phyloP scores from a whole-genome alignment of 2,888 invertebrate genomes.

The Cenopis cana region DNA sequence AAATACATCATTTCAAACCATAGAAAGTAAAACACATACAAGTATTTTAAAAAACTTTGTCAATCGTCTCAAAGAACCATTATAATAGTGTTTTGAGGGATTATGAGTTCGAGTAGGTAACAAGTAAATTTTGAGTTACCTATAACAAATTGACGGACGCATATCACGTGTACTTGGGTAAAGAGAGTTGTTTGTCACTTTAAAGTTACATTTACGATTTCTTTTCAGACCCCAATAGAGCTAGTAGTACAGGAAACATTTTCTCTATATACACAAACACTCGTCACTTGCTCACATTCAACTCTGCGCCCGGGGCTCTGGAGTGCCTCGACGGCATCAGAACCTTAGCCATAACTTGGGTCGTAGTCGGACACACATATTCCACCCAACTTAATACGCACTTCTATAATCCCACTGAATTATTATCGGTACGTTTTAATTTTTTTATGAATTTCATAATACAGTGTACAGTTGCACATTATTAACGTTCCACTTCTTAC shows the following conservation, averaged over 20 bases:
- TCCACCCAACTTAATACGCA: neutral
- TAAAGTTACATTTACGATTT: neutral
- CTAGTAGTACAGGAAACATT: conserved; percentile 46
- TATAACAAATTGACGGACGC: no score
- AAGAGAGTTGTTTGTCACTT: no score
- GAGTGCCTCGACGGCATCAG: conserved; percentile 73
- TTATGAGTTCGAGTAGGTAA: no score
- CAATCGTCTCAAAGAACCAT: no score
- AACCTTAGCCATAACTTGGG: conserved; percentile 72
- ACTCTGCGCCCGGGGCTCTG: conserved; percentile 55
- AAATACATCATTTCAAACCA: neutral
- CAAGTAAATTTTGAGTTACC: no score
- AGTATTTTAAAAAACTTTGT: no score
- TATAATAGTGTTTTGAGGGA: no score
- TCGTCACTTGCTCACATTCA: conserved; percentile 60
- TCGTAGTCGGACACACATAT: conserved; percentile 66
- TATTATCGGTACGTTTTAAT: conserved; percentile 7
- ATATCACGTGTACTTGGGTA: no score
- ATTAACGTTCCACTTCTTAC: no score
- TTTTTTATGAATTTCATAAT: no score
- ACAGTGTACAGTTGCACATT: no score
- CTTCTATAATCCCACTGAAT: conserved; percentile 7
- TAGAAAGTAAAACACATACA: no score
- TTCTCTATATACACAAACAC: conserved; percentile 68
- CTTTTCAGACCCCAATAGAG: conserved; percentile 52